phyloP scores from a whole-genome alignment of 2,888 invertebrate species.

The Platerodrilus igneus region DNA sequence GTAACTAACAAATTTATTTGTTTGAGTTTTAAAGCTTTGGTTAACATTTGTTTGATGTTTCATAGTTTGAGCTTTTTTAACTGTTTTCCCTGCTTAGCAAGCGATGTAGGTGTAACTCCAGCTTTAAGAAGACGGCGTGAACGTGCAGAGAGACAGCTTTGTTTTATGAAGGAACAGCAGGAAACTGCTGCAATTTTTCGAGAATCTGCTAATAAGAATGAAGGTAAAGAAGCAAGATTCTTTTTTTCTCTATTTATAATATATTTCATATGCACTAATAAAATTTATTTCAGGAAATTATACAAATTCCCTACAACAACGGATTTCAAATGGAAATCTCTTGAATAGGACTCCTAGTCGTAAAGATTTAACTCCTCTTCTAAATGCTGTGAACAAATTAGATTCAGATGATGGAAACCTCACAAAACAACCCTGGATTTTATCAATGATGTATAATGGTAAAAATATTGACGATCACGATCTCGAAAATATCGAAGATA shows the following conservation, averaged over 20 bases:
- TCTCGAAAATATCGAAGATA: conserved; percentile 52
- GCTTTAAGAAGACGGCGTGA: conserved; percentile 75
- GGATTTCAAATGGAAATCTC: conserved; percentile 57
- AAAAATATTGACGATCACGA: conserved; percentile 51
- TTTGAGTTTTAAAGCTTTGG: conserved; percentile 9
- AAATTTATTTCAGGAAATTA: conserved; percentile 50
- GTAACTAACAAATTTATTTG: too few relatives aligned
- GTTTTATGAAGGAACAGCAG: conserved; percentile 77
- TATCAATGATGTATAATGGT: conserved; percentile 35
- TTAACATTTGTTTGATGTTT: conserved; percentile 9
- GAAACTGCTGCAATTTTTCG: conserved; percentile 57
- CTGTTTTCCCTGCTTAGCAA: conserved; percentile 40
- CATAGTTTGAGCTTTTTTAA: conserved; percentile 10
- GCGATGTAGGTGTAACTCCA: conserved; percentile 73
- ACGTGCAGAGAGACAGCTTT: conserved; percentile 78
- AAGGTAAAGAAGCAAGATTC: conserved; percentile 36
- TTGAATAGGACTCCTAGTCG: conserved; percentile 46
- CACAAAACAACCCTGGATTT: conserved; percentile 45
- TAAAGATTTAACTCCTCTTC: conserved; percentile 53
- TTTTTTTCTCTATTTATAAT: not conserved
- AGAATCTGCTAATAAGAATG: conserved; percentile 41
- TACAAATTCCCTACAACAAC: conserved; percentile 56
- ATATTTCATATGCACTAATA: not conserved
- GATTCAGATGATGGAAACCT: conserved; percentile 50
- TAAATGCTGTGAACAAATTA: conserved; percentile 55